Evolutionary conservation across 2,888 invertebrate species (phyloP).

Genomic region (Amorpha juglandis): DNA sequence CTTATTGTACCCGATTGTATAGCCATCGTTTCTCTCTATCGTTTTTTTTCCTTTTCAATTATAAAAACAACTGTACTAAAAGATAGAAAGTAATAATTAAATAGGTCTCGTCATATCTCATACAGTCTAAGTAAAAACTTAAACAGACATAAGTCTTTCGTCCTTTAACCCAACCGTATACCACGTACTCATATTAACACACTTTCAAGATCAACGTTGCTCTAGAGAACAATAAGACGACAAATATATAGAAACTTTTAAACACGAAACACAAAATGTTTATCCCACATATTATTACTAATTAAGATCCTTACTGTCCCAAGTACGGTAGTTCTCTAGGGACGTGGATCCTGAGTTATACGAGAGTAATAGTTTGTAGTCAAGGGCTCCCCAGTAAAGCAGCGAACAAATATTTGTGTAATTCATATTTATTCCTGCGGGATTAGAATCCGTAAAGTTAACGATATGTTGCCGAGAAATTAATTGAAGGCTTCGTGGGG

Average conservation of each 20-base stretch:
- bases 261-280: slow-evolving; percentile 8
- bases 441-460: background rate
- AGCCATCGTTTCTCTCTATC: too few relatives aligned
- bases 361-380: background rate
- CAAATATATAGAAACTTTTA: slow-evolving; percentile 15
- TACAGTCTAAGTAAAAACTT: too few relatives aligned
- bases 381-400: background rate
- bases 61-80: too few relatives aligned
- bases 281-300: slow-evolving; percentile 13
- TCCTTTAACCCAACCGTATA: background rate
- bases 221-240: background rate
- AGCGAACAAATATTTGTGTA: slow-evolving; percentile 18
- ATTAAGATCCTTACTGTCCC: slow-evolving; percentile 17
- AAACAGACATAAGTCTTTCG: background rate
- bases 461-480: slow-evolving; percentile 2
- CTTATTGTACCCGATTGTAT: too few relatives aligned
- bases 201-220: background rate
- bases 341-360: slow-evolving; percentile 11
- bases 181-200: background rate
- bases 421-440: slow-evolving; percentile 13
- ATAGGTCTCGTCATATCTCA: too few relatives aligned
- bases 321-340: slow-evolving; percentile 9
- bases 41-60: too few relatives aligned
- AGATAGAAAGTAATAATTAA: too few relatives aligned
- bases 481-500: background rate